Percentiles rank a stretch among this genome's conserved stretches.
Evolutionary conservation across 2,797 vertebrate genomes (phyloP).

Genomic region (Hoplostethus atlanticus): DNA sequence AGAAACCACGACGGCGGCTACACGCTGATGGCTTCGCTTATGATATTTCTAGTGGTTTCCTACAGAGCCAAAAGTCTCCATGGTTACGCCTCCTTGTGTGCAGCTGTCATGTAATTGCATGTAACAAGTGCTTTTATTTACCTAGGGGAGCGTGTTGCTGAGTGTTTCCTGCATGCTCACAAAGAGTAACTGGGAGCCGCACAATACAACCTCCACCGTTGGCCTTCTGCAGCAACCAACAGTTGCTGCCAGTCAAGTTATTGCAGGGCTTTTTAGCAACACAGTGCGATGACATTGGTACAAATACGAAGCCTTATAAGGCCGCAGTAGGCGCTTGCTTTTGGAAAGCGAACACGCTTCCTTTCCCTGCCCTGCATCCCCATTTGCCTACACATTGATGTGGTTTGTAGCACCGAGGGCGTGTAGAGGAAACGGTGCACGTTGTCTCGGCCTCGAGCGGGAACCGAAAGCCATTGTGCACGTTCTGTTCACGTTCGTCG

Average conservation of each 20-base stretch:
- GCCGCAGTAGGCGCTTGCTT: not conserved
- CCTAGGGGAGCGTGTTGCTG: not conserved
- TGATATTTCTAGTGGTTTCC: conserved; percentile 32
- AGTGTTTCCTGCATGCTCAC: not conserved
- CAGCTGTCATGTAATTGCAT: conserved; percentile 57
- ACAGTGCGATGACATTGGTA: conserved; percentile 14
- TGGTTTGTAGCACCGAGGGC: conserved; percentile 16
- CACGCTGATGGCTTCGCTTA: conserved; percentile 29
- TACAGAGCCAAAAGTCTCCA: conserved; percentile 48
- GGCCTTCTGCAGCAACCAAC: not conserved
- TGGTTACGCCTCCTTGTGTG: conserved; percentile 63
- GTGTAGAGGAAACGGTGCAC: not conserved
- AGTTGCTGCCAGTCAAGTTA: not conserved
- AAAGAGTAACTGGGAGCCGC: not conserved
- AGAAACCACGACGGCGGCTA: conserved; percentile 13
- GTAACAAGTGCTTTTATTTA: conserved; percentile 48
- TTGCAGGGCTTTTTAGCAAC: conserved; percentile 9
- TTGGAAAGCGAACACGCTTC: conserved; percentile 9
- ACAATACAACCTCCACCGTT: not conserved
- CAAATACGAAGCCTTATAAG: conserved; percentile 10
- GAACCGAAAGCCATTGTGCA: conserved; percentile 26
- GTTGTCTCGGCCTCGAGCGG: conserved; percentile 11
- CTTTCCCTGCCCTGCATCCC: not conserved
- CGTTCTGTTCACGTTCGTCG: conserved; percentile 40
- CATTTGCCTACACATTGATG: not conserved